Base-by-base conservation (phyloP, 2,888 invertebrate genomes). In the Lasius fuliginosus region DNA sequence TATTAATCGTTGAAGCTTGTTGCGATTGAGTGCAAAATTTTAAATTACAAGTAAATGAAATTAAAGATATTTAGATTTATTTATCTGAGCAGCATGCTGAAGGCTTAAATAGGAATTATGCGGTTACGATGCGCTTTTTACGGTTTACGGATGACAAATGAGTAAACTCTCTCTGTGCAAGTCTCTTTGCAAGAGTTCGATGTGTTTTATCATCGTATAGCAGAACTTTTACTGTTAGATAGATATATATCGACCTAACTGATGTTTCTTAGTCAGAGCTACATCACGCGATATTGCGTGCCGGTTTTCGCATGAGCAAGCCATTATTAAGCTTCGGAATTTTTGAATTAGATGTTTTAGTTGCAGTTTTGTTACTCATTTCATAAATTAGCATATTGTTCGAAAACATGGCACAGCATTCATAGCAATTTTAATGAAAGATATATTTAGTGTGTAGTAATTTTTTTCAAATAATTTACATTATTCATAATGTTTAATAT, bases 181-280 rank as follows among this genome's bases (percentile, higher is more conserved):
- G 53, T 53, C 53, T 81, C 23, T 36, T 73, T 62, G 18, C 33
- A 64, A 60, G 36, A 81, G n/a, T 62, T 36, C 49, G 18, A 8
- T 27, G 60, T 11, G 23, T 71, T 91, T 91, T 90, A 87, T 90
- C 90, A 83, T 85, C 89, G 84, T 87, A 86, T 92, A 92, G 90
- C 90, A 87, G 92, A 90, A 91, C 92, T 91, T 92, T 92, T 92
- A 92, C 92, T 92, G 92, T 92, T 92, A 92, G 82, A 83, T 64
- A 68, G 76, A 60, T 71, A 65, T 67, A 75, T 67, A 60, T 67
- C 40, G 62, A 46, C n/a, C 74, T 58, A 68, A 56, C 62, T 30
- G 58, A 18, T 40, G 42, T 82, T 53, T 49, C 79, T 71, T 71
- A 49, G 58, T 69, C 73, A 73, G 60, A 60, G 9, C 33, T 30